phyloP scores from a whole-genome alignment of 2,888 invertebrate species.

The Ophion costatus region DNA sequence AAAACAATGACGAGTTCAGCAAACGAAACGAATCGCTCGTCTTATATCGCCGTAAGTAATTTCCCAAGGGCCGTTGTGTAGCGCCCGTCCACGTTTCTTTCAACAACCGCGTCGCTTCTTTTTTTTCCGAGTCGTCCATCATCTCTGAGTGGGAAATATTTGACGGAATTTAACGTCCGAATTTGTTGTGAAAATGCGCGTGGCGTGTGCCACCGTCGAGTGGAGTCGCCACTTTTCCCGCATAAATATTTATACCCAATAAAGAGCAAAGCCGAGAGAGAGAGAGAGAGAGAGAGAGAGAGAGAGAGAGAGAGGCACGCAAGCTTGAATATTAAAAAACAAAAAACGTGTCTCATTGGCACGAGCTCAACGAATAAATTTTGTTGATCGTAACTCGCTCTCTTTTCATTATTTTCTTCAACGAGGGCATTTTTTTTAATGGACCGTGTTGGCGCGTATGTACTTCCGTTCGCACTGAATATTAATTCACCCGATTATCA shows the following conservation, averaged over 20 bases:
- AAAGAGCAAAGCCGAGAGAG: too few relatives aligned
- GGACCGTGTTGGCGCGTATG: conserved; percentile 39
- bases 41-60: too few relatives aligned
- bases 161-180: too few relatives aligned
- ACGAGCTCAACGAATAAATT: conserved; percentile 63
- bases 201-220: background rate
- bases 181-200: background rate
- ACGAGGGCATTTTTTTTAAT: conserved; percentile 10
- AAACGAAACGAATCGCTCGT: too few relatives aligned
- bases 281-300: too few relatives aligned
- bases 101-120: too few relatives aligned
- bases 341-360: conserved; percentile 62
- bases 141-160: too few relatives aligned
- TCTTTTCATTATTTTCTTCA: background rate
- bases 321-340: background rate
- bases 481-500: conserved; percentile 47
- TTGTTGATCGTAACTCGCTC: conserved; percentile 39
- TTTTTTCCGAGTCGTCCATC: too few relatives aligned
- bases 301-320: background rate
- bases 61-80: too few relatives aligned
- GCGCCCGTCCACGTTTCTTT: too few relatives aligned
- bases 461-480: conserved; percentile 55
- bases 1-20: too few relatives aligned
- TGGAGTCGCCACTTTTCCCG: background rate
- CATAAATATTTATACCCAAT: background rate